Conservation (phyloP, 2,888 invertebrate species). For the Brachypalpus laphriformis region DNA sequence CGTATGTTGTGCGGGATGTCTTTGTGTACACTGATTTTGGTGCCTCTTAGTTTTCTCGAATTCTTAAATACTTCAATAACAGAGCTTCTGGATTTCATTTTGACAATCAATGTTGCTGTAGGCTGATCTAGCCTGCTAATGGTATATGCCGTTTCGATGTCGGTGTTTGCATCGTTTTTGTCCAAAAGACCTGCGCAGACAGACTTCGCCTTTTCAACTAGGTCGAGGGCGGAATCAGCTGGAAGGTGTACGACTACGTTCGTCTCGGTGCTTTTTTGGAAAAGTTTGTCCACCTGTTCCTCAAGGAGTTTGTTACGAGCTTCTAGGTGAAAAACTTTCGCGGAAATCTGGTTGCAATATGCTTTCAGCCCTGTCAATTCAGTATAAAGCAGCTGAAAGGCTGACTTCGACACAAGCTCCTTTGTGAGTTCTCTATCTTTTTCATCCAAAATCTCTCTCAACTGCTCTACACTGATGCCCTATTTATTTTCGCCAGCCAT, state of each 20-base stretch:
- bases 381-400: not conserved
- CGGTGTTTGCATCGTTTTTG: no score
- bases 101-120: not conserved
- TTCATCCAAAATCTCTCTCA: not conserved
- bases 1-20: no score
- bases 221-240: not conserved
- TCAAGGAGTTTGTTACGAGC: not conserved
- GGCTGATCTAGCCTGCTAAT: not conserved
- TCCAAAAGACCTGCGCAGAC: no score
- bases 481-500: not conserved
- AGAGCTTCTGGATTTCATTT: not conserved
- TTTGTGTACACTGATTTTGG: not conserved
- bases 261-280: not conserved
- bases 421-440: not conserved
- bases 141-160: not conserved
- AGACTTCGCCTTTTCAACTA: conserved; percentile 3
- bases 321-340: not conserved
- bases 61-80: not conserved
- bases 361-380: not conserved
- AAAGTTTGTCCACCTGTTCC: not conserved
- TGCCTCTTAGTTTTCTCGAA: not conserved
- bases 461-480: not conserved
- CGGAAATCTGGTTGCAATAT: not conserved
- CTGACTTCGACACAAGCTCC: not conserved
- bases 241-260: conserved; percentile 1